Conservation (phyloP, 2,113 vertebrate genomes). For the Montifringilla adamsi region DNA sequence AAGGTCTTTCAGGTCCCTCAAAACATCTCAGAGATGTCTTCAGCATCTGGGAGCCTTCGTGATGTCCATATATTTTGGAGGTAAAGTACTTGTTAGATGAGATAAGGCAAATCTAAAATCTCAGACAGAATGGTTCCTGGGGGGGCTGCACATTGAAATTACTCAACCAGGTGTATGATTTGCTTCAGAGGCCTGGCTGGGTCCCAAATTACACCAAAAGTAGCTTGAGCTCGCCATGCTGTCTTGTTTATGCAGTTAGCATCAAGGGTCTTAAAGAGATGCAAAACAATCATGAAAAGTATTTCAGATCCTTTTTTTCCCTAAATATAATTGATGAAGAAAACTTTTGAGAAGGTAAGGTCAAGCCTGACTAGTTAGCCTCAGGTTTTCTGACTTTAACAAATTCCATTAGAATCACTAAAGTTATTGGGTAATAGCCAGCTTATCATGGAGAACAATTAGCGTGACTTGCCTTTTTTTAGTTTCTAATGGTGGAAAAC, state of each 20-base stretch:
- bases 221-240: background rate
- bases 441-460: background rate
- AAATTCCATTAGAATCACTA: background rate
- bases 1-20: background rate
- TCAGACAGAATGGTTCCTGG: background rate
- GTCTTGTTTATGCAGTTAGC: background rate
- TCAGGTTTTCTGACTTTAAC: background rate
- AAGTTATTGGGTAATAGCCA: background rate
- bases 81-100: background rate
- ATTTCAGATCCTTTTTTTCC: background rate
- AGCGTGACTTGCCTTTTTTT: background rate
- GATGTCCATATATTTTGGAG: background rate
- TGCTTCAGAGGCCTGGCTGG: background rate
- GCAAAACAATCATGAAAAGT: background rate
- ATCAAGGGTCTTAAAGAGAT: background rate
- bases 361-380: background rate
- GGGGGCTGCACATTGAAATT: background rate
- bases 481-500: background rate
- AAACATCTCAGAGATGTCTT: background rate
- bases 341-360: background rate
- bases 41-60: accelerated
- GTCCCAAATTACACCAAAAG: background rate
- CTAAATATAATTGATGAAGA: background rate
- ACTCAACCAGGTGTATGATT: background rate
- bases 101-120: background rate